phyloP scores from a whole-genome alignment of 2,888 invertebrate genomes.

The Anticlea derivata region DNA sequence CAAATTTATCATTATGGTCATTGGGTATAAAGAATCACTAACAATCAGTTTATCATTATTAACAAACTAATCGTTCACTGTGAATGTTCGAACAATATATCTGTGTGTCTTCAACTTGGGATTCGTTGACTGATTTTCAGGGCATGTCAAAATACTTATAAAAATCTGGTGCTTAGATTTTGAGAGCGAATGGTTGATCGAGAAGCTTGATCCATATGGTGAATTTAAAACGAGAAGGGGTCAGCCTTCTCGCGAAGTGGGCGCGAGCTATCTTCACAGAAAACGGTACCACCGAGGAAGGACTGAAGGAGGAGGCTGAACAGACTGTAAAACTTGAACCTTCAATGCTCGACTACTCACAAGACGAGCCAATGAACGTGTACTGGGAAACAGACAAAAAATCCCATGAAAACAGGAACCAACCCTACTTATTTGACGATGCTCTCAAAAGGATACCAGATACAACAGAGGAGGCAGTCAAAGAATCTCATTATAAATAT shows the following conservation, averaged over 20 bases:
- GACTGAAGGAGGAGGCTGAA: constrained; percentile 50
- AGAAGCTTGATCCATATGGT: constrained; percentile 73
- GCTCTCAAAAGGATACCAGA: constrained; percentile 72
- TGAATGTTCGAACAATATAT: constrained; percentile 66
- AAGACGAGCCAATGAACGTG: constrained; percentile 69
- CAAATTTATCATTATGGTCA: constrained; percentile 54
- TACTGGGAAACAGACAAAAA: constrained; percentile 78
- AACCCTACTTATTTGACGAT: constrained; percentile 60
- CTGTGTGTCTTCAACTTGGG: constrained; percentile 83
- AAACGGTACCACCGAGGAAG: constrained; percentile 54
- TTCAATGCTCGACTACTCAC: constrained; percentile 40
- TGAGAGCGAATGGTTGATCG: constrained; percentile 66
- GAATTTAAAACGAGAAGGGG: constrained; percentile 72
- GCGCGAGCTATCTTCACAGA: constrained; percentile 54
- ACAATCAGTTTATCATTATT: constrained; percentile 47
- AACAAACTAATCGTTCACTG: constrained; percentile 61
- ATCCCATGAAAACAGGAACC: constrained; percentile 58
- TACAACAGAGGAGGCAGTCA: constrained; percentile 63
- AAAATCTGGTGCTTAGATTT: constrained; percentile 68
- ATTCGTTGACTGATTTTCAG: constrained; percentile 83
- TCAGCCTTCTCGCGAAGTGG: constrained; percentile 73
- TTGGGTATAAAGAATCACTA: constrained; percentile 56
- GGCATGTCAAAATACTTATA: constrained; percentile 75
- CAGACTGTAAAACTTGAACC: constrained; percentile 40
- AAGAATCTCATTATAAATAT: constrained; percentile 76